Conservation (phyloP, 2,888 invertebrate genomes). For the Tryphoninae sp. region DNA sequence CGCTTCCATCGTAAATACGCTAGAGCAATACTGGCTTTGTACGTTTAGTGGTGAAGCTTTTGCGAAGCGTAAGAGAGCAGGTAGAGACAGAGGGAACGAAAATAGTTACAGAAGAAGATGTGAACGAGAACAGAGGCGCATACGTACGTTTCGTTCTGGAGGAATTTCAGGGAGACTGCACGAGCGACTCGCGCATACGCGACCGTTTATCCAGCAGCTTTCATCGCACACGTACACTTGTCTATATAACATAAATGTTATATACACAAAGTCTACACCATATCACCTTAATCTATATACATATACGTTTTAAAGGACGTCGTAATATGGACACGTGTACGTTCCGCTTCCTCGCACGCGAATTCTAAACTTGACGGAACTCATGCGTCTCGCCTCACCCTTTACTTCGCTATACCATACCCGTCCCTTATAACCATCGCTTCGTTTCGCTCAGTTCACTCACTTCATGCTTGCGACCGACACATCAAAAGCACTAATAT, state of each 20-base stretch:
- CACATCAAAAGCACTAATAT: constrained; percentile 56
- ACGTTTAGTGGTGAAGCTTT: constrained; percentile 17
- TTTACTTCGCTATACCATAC: background rate
- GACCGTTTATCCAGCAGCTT: constrained; percentile 26
- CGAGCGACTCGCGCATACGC: background rate
- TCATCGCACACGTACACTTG: constrained; percentile 1
- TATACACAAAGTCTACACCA: background rate
- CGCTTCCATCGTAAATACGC: constrained; percentile 18
- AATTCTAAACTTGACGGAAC: constrained; percentile 14
- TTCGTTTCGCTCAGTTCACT: constrained; percentile 39
- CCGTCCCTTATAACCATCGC: constrained; percentile 32
- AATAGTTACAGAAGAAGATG: constrained; percentile 5
- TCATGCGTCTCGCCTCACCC: constrained; percentile 25
- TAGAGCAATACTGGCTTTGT: background rate
- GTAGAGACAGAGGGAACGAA: too few relatives aligned
- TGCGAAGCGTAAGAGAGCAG: background rate
- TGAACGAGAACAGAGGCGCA: background rate
- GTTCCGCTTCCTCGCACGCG: constrained; percentile 12
- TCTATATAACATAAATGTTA: background rate
- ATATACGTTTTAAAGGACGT: background rate
- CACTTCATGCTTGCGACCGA: constrained; percentile 21
- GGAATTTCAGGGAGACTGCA: constrained; percentile 24
- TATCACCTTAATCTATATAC: background rate
- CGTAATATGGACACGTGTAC: constrained; percentile 18
- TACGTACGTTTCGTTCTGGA: background rate